Evolutionary conservation across 2,113 vertebrate species (phyloP).

Genomic region (Gymnorhina tibicen): DNA sequence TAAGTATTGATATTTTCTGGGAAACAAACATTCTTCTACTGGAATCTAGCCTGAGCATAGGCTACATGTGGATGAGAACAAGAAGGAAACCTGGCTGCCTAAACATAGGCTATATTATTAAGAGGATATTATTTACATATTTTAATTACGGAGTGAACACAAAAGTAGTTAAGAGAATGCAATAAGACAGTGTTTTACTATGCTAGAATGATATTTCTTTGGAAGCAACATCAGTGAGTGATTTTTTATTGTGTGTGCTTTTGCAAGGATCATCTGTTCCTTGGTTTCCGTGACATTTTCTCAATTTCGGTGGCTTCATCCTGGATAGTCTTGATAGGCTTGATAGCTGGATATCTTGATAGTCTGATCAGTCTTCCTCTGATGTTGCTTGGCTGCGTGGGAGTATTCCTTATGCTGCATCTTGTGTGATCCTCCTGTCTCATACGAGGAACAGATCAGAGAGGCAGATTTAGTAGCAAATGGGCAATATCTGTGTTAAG

Average conservation of each 20-base stretch:
- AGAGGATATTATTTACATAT: not conserved
- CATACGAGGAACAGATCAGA: not conserved
- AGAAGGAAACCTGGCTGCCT: not conserved
- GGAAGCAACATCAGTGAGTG: accelerated
- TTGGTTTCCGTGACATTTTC: not conserved
- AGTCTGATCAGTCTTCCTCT: not conserved
- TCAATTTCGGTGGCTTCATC: not conserved
- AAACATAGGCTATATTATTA: not conserved
- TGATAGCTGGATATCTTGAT: not conserved
- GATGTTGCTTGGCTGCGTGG: not conserved
- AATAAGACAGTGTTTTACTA: not conserved
- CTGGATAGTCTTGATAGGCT: not conserved
- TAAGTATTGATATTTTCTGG: not conserved
- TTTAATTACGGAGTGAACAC: not conserved
- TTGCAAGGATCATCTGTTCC: not conserved
- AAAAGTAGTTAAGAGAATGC: not conserved
- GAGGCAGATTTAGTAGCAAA: not conserved
- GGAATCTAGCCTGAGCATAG: not conserved
- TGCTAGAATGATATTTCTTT: not conserved
- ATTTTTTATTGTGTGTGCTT: not conserved
- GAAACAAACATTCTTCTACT: not conserved
- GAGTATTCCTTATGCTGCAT: not conserved
- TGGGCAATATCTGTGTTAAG: not conserved
- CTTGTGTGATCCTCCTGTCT: not conserved
- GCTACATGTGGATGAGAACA: not conserved